Percentiles rank a stretch among this genome's conserved stretches.
Evolutionary conservation across 1,140 invertebrate species (phyloP).

Genomic region (Danaus melanippus): DNA sequence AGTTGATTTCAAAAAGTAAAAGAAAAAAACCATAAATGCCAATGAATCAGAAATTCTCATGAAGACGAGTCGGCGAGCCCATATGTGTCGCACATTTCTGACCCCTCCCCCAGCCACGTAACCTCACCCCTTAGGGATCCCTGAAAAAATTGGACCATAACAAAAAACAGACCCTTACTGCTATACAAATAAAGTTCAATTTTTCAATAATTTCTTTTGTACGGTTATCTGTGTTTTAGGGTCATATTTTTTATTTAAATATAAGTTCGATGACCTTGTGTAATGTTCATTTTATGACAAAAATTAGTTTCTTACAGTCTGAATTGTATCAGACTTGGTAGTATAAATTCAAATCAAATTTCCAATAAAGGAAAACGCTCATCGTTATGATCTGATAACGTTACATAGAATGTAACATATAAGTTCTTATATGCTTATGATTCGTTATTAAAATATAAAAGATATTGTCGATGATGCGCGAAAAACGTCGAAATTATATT

Average conservation of each 20-base stretch:
- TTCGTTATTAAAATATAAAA: too few species aligned
- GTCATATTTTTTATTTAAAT: conserved; percentile 31
- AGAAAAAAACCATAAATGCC: conserved; percentile 30
- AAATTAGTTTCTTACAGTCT: neutral
- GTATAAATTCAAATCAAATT: too few species aligned
- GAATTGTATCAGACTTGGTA: neutral
- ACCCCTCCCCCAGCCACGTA: conserved; percentile 36
- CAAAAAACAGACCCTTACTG: conserved; percentile 36
- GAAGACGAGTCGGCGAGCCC: conserved; percentile 38
- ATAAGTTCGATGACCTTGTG: conserved; percentile 42
- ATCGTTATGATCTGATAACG: too few species aligned
- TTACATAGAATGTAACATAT: too few species aligned
- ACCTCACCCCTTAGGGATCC: conserved; percentile 51
- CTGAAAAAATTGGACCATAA: conserved; percentile 49
- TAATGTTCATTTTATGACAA: neutral
- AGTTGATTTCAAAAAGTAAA: conserved; percentile 26
- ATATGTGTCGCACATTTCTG: conserved; percentile 57
- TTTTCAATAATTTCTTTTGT: conserved; percentile 2
- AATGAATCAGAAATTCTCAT: conserved; percentile 68
- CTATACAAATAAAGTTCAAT: conserved; percentile 25
- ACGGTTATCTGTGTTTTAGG: conserved; percentile 7
- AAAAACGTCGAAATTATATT: too few species aligned
- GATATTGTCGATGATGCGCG: too few species aligned
- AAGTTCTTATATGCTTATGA: too few species aligned
- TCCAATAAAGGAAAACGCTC: too few species aligned